Percentiles rank a stretch among this genome's conserved stretches.
These are phyloP conservation scores for Nothobranchius furzeri DNA, from an alignment of 2,113 vertebrate species.

Conservation along the genomic window DNA sequence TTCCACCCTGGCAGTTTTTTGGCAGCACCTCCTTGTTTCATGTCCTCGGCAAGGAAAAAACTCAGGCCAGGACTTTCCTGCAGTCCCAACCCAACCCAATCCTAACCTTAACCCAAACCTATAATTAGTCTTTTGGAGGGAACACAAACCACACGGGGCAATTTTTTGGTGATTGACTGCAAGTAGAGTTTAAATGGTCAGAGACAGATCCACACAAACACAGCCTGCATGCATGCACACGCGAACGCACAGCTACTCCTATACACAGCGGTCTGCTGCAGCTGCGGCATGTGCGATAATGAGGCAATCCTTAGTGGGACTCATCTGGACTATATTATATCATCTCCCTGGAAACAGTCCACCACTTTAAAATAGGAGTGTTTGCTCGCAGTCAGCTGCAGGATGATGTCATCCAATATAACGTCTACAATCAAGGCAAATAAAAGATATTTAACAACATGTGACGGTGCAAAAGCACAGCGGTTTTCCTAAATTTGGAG, in stretches of 20 bases:
- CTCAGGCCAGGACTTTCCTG: constrained; percentile 65
- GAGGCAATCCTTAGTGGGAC: constrained; percentile 72
- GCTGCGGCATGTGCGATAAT: constrained; percentile 73
- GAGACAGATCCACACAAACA: constrained; percentile 43
- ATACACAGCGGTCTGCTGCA: constrained; percentile 58
- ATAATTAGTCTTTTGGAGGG: constrained; percentile 67
- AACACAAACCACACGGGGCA: constrained; percentile 64
- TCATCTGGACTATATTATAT: constrained; percentile 76
- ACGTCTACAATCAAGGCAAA: constrained; percentile 64
- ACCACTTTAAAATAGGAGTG: constrained; percentile 68
- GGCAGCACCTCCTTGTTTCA: constrained; percentile 53
- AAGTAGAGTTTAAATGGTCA: constrained; percentile 73
- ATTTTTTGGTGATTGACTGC: constrained; percentile 77
- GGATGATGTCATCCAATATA: constrained; percentile 75
- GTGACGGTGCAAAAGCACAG: constrained; percentile 58
- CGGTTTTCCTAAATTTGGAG: constrained; percentile 58
- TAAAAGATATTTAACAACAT: constrained; percentile 65
- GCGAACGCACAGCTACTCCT: constrained; percentile 18
- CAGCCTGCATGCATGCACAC: not conserved
- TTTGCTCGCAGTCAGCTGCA: constrained; percentile 74
- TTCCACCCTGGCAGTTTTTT: constrained; percentile 40
- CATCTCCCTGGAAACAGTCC: constrained; percentile 71
- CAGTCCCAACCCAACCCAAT: constrained; percentile 63
- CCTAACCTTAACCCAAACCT: constrained; percentile 70
- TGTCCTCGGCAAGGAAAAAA: constrained; percentile 59